A percentile compares a stretch with the other conserved stretches of the same genome.
These are phyloP conservation scores for Tangara arthus DNA, from an alignment of 2,797 vertebrate genomes.

Conservation along the genomic window DNA sequence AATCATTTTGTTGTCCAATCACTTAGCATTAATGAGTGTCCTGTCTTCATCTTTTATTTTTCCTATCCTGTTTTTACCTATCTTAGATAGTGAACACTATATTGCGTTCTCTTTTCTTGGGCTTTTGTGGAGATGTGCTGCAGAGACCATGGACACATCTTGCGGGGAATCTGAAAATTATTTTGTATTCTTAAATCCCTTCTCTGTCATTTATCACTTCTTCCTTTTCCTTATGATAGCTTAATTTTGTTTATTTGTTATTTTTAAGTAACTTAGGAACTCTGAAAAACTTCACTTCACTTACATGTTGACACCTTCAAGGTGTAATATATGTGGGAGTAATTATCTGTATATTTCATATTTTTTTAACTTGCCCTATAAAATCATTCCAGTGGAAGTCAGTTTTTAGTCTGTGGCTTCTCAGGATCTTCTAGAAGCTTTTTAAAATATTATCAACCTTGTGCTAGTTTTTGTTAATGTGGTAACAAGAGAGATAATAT, in stretches of 20 bases:
- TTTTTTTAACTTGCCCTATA: background rate
- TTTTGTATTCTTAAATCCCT: background rate
- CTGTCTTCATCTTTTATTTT: background rate
- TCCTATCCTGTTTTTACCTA: background rate
- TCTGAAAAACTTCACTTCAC: background rate
- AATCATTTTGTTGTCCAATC: background rate
- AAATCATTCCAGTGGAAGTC: background rate
- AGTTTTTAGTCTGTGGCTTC: background rate
- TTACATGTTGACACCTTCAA: background rate
- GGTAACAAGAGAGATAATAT: background rate
- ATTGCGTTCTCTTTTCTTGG: background rate
- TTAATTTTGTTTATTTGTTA: background rate
- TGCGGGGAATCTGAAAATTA: background rate
- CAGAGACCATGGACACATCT: background rate
- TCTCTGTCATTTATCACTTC: background rate
- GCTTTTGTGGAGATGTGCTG: background rate
- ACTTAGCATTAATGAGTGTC: background rate
- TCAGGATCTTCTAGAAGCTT: background rate
- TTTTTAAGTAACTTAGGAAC: background rate
- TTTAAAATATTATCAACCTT: background rate
- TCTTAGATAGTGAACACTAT: background rate
- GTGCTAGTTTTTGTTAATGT: background rate
- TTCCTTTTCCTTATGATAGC: background rate
- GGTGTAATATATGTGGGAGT: background rate
- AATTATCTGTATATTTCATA: background rate